phyloP scores from a whole-genome alignment of 2,797 vertebrate species.

The Sebastes melanostomus region DNA sequence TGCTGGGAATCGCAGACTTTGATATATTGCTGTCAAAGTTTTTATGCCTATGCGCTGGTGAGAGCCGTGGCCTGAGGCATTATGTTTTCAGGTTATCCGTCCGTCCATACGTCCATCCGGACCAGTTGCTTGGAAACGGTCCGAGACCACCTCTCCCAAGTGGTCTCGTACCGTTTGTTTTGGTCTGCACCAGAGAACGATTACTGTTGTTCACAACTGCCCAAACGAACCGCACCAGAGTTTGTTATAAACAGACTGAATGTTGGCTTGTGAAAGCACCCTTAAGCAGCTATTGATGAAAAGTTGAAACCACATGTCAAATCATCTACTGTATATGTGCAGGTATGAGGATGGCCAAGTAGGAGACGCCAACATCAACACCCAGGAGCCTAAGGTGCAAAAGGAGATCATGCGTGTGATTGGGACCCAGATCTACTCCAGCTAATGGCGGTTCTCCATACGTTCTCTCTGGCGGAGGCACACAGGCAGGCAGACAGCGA shows the following conservation, averaged over 20 bases:
- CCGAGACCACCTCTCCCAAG: neutral
- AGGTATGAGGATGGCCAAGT: slow-evolving; percentile 99
- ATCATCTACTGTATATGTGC: slow-evolving; percentile 24
- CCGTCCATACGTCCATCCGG: no score
- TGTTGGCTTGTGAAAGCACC: neutral
- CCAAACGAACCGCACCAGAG: no score
- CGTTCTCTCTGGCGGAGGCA: slow-evolving; percentile 45
- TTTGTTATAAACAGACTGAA: neutral
- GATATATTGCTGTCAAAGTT: no score
- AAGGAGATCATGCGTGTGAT: slow-evolving; percentile 99
- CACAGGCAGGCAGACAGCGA: slow-evolving; percentile 51
- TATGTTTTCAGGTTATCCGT: no score
- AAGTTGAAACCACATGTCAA: neutral
- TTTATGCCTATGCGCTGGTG: no score
- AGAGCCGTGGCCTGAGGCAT: no score
- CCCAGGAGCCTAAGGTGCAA: slow-evolving; percentile 99
- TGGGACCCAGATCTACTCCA: slow-evolving; percentile 98
- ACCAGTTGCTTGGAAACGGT: no score
- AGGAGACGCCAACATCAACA: slow-evolving; percentile 99
- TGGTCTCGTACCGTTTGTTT: no score
- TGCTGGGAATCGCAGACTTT: no score
- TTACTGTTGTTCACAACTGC: no score
- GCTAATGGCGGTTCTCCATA: slow-evolving; percentile 82
- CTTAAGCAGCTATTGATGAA: neutral
- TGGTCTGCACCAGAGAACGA: neutral